Evolutionary conservation across 2,113 vertebrate species (phyloP), one percentile per base, ranked within the genome.

Genomic region (Nothocercus nigrocapillus): DNA sequence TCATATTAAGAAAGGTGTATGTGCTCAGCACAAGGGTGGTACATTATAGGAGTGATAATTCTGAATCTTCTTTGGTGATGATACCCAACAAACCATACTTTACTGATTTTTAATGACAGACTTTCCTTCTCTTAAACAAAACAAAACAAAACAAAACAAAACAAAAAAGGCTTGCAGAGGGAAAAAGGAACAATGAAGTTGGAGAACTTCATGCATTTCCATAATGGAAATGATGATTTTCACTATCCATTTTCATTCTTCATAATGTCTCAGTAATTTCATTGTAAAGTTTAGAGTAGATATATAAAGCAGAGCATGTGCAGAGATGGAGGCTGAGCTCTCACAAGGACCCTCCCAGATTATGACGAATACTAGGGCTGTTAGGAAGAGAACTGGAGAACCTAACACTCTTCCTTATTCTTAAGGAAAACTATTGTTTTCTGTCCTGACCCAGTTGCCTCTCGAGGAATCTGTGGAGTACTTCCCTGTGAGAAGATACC

Each of bases 71-170:
- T 90, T 74, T 40, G 19, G 32, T 86, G 59, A 64, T 73, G 54
- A 59, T 61, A 47, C 17, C 2, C 36, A 59, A 86, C 40, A 12
- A 74, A 24, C 70, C 88, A 82, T 9, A 49, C 54, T 74, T 85
- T 74, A 74, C 40, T 81, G 30, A 77, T 82, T 49, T 81, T 89
- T 76, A 81, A 22, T 42, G 51, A 7, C 73, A 75, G 24, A 34
- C 19, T 68, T 94, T 73, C 61, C 53, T 42, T 89, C 90, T 81
- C 72, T 82, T 56, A 51, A 67, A 92, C 90, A 82, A 85, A 86
- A 49, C 47, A 49, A 49, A 49, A 49, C 21, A 22, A 49, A 21
- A 13, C 42, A 45, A 45, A 18, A 36, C 36, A 45, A 45, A 45
- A 7, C 44, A 16, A 47, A 20, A 47, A 49, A 49, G 84, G 2